These are phyloP conservation scores for Sisyra terminalis DNA, from an alignment of 2,888 invertebrate species.

Conservation along the genomic window DNA sequence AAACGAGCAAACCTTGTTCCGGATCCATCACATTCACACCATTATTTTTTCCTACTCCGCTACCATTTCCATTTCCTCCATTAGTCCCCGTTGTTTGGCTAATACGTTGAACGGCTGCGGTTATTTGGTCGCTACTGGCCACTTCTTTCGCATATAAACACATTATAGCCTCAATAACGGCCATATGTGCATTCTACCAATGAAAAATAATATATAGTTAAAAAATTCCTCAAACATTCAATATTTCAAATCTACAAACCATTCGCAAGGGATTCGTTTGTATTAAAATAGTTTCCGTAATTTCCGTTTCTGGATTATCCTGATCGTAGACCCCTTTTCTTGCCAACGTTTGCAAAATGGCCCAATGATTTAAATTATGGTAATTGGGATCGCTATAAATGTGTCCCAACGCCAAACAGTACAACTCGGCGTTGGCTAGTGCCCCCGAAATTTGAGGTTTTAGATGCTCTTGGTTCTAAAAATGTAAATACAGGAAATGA, in stretches of 20 bases:
- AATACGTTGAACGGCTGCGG: constrained; percentile 71
- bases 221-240: background rate
- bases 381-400: constrained; percentile 94
- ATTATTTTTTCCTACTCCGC: background rate
- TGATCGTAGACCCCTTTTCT: constrained; percentile 79
- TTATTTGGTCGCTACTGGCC: constrained; percentile 71
- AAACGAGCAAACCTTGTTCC: constrained; percentile 70
- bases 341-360: constrained; percentile 82
- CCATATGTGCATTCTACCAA: constrained; percentile 84
- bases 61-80: constrained; percentile 15
- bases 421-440: constrained; percentile 85
- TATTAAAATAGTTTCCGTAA: constrained; percentile 90
- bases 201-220: constrained; percentile 5
- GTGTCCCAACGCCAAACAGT: constrained; percentile 85
- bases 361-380: constrained; percentile 89
- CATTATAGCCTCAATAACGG: constrained; percentile 92
- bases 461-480: constrained; percentile 78
- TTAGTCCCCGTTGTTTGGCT: constrained; percentile 25
- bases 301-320: constrained; percentile 69
- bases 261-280: constrained; percentile 90
- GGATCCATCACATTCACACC: constrained; percentile 32
- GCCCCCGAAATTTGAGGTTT: constrained; percentile 86
- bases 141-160: constrained; percentile 84
- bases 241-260: constrained; percentile 33
- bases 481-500: constrained; percentile 15